Conservation (phyloP, 2,113 vertebrate genomes). For the Vireo altiloquus region DNA sequence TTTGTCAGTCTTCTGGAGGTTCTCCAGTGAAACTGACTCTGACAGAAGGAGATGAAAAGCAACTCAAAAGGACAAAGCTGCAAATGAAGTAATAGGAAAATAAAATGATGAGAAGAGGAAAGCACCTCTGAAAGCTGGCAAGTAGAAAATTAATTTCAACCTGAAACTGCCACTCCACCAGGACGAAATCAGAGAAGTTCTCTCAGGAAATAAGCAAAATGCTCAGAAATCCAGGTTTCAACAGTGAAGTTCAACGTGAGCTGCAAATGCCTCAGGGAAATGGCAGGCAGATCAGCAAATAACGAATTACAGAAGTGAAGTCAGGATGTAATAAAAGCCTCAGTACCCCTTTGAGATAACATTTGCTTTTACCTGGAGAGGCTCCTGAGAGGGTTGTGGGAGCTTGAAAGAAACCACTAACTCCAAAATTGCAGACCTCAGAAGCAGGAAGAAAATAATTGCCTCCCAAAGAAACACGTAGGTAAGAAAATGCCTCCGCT, state of each 20-base stretch:
- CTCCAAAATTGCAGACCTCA: constrained; percentile 40
- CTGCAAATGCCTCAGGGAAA: constrained; percentile 8
- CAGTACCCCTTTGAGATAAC: constrained; percentile 41
- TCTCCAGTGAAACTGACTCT: neutral
- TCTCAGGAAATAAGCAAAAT: constrained; percentile 19
- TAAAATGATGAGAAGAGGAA: neutral
- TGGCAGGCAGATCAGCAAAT: constrained; percentile 17
- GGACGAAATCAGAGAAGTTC: neutral
- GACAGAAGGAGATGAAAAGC: neutral
- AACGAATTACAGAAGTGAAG: neutral
- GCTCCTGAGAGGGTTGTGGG: constrained; percentile 3
- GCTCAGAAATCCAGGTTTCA: neutral
- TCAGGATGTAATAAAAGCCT: constrained; percentile 41
- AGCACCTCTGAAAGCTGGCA: neutral
- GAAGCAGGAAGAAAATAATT: constrained; percentile 60
- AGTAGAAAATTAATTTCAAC: constrained; percentile 12
- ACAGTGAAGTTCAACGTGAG: neutral
- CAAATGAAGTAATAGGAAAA: neutral
- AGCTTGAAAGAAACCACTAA: constrained; percentile 44
- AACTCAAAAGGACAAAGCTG: neutral
- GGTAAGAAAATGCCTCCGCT: constrained; percentile 26
- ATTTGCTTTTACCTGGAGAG: constrained; percentile 49
- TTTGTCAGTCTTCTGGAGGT: neutral
- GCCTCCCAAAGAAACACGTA: constrained; percentile 24
- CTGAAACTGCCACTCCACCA: neutral